A percentile compares a stretch with the other conserved stretches of the same genome.
Conservation (phyloP, 2,888 invertebrate species). For the Morpho achilles region DNA sequence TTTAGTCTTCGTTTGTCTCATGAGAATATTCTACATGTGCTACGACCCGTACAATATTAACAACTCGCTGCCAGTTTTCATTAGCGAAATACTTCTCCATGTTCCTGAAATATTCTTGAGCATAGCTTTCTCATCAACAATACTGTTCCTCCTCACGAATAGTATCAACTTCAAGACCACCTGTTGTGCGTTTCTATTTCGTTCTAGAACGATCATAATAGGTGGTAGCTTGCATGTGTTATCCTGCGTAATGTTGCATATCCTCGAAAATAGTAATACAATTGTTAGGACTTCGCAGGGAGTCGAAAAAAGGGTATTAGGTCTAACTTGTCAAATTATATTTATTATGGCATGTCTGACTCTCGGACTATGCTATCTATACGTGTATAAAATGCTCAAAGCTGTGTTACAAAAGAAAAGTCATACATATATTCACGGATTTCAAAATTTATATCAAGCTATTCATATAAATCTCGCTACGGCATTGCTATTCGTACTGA, state of each 20-base stretch:
- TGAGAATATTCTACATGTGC: slow-evolving; percentile 91
- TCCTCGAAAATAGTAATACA: slow-evolving; percentile 82
- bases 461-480: slow-evolving; percentile 94
- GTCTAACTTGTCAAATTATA: slow-evolving; percentile 89
- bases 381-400: slow-evolving; percentile 88
- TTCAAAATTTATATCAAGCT: slow-evolving; percentile 90
- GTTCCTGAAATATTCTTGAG: slow-evolving; percentile 92
- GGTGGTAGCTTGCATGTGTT: slow-evolving; percentile 89
- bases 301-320: slow-evolving; percentile 81
- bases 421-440: slow-evolving; percentile 88
- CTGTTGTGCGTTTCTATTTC: slow-evolving; percentile 84
- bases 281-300: slow-evolving; percentile 65
- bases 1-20: slow-evolving; percentile 88
- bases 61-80: slow-evolving; percentile 85
- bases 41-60: slow-evolving; percentile 96
- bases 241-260: slow-evolving; percentile 90
- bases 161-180: slow-evolving; percentile 87
- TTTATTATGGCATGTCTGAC: slow-evolving; percentile 92
- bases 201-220: slow-evolving; percentile 87
- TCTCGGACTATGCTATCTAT: slow-evolving; percentile 90
- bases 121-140: slow-evolving; percentile 92
- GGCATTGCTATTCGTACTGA: slow-evolving; percentile 89
- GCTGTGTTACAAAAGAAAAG: slow-evolving; percentile 86
- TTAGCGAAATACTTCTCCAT: slow-evolving; percentile 90
- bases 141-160: slow-evolving; percentile 90